Conservation (phyloP, 2,888 invertebrate genomes). For the Lottia gigantea region DNA sequence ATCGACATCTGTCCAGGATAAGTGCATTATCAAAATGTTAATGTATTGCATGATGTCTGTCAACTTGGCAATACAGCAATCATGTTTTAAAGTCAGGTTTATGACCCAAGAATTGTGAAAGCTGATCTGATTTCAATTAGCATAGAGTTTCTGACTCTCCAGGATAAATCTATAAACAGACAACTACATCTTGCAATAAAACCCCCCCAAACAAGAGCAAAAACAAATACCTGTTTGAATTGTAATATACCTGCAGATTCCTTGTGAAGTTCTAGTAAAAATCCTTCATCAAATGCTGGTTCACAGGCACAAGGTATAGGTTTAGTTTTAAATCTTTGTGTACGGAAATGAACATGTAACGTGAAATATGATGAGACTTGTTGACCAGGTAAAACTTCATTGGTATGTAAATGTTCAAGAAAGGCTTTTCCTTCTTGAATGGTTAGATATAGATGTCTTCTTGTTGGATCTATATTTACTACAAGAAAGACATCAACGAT, state of each 20-base stretch:
- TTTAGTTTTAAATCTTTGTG: conserved; percentile 64
- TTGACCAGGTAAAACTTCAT: conserved; percentile 53
- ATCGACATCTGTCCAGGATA: no score
- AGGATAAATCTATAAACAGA: no score
- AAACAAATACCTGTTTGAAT: neutral
- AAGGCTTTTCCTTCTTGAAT: conserved; percentile 65
- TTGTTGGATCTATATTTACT: conserved; percentile 64
- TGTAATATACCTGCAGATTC: conserved; percentile 48
- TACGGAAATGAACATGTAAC: conserved; percentile 63
- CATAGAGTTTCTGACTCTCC: no score
- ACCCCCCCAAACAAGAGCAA: no score
- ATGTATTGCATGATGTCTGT: no score
- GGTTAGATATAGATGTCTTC: conserved; percentile 63
- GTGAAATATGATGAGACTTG: conserved; percentile 56
- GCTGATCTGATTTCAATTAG: no score
- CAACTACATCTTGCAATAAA: no score
- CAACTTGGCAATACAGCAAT: no score
- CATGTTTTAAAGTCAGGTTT: no score
- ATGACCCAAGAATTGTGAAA: no score
- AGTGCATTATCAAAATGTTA: no score
- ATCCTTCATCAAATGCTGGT: conserved; percentile 65
- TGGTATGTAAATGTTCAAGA: conserved; percentile 63
- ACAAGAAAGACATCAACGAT: conserved; percentile 20
- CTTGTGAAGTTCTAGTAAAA: conserved; percentile 65
- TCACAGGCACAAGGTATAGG: conserved; percentile 66